Evolutionary conservation across 2,888 invertebrate species (phyloP).

Genomic region (Standfussiana lucernea): DNA sequence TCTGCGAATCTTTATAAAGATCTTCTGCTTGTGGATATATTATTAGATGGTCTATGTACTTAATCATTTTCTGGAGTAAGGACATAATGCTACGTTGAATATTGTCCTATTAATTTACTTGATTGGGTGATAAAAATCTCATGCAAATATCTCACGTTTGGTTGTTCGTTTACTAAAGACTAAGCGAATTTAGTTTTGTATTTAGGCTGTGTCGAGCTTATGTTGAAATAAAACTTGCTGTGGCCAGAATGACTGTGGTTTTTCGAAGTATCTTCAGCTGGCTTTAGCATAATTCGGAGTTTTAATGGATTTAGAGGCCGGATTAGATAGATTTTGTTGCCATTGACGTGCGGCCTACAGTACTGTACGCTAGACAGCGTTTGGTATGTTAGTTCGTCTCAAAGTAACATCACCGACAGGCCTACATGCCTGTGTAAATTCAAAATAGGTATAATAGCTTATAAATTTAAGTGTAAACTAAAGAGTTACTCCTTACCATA

Average conservation of each 20-base stretch:
- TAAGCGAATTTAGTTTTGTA: constrained; percentile 54
- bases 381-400: background rate
- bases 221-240: constrained; percentile 9
- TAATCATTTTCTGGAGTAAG: constrained; percentile 22
- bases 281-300: background rate
- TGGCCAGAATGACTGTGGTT: background rate
- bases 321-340: background rate
- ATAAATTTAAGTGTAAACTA: background rate
- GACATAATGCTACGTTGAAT: background rate
- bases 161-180: constrained; percentile 59
- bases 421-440: background rate
- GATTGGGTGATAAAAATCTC: constrained; percentile 13
- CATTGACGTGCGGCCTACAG: background rate
- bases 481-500: background rate
- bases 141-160: constrained; percentile 49
- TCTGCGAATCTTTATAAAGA: background rate
- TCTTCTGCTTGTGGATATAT: background rate
- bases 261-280: background rate
- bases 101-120: background rate
- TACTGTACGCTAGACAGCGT: background rate
- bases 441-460: too few relatives aligned
- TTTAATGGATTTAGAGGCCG: background rate
- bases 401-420: background rate
- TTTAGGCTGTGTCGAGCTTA: constrained; percentile 29
- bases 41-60: background rate